Evolutionary conservation across 2,888 invertebrate species (phyloP).

Genomic region (Acronicta alni): DNA sequence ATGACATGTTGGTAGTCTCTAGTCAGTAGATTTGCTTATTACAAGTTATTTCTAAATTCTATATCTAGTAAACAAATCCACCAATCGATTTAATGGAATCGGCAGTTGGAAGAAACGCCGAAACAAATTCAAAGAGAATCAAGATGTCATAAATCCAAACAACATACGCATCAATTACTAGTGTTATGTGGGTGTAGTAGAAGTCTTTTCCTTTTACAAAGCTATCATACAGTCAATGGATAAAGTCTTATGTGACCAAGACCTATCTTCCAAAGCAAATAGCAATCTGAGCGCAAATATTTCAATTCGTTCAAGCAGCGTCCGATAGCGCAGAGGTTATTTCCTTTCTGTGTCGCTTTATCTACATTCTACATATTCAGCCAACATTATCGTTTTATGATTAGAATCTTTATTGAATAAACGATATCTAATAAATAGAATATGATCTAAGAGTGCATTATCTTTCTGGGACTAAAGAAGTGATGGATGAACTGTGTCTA

Average conservation of each 20-base stretch:
- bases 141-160: no score
- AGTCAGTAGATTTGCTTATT: no score
- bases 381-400: constrained; percentile 29
- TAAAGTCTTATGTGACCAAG: constrained; percentile 38
- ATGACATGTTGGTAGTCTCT: no score
- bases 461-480: neutral
- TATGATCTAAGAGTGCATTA: neutral
- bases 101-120: no score
- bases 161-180: no score
- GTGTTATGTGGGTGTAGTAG: no score
- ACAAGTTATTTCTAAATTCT: no score
- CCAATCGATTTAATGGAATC: no score
- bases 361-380: constrained; percentile 39
- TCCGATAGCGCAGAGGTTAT: constrained; percentile 42
- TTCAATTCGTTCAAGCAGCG: constrained; percentile 59
- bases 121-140: no score
- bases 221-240: constrained; percentile 13
- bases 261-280: constrained; percentile 64
- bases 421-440: neutral
- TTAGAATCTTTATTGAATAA: constrained; percentile 14
- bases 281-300: constrained; percentile 68
- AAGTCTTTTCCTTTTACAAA: constrained; percentile 12
- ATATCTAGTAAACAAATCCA: no score
- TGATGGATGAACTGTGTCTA: no score
- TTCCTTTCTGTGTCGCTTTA: constrained; percentile 46